phyloP scores from a whole-genome alignment of 2,888 invertebrate species.

The Phortica magna region DNA sequence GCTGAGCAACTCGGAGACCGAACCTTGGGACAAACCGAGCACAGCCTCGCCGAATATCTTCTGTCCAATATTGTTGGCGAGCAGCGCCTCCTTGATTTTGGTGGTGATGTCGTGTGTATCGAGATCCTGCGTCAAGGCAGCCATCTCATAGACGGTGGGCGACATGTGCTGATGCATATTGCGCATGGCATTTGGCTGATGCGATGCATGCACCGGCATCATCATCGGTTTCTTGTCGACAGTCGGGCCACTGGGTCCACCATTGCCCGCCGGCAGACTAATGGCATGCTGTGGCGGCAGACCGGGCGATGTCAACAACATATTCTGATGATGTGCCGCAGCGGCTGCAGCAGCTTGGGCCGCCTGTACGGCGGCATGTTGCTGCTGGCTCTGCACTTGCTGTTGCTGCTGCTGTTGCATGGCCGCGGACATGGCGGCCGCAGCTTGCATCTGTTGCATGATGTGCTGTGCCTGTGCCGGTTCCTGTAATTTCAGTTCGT shows the following conservation, averaged over 20 bases:
- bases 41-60: conserved; percentile 99
- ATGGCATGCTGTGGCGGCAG: conserved; percentile 87
- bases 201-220: conserved; percentile 82
- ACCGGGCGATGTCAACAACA: conserved; percentile 87
- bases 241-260: conserved; percentile 49
- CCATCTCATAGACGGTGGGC: conserved; percentile 98
- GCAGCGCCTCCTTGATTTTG: conserved; percentile 96
- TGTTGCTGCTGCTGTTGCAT: conserved; percentile 72
- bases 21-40: conserved; percentile 96
- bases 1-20: conserved; percentile 97
- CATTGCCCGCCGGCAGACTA: conserved; percentile 82
- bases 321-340: conserved; percentile 76
- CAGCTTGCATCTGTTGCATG: conserved; percentile 80
- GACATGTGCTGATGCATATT: conserved; percentile 90
- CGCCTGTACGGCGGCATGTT: conserved; percentile 79
- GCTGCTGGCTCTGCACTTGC: conserved; percentile 50
- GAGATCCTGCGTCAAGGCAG: conserved; percentile 95
- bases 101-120: conserved; percentile 98
- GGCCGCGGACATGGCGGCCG: conserved; percentile 78
- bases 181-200: conserved; percentile 84
- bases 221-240: conserved; percentile 80
- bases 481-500: conserved; percentile 86
- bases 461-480: conserved; percentile 81
- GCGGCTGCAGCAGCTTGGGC: conserved; percentile 78
- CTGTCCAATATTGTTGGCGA: conserved; percentile 98